Percentiles rank a stretch among this genome's conserved stretches.
phyloP scores from a whole-genome alignment of 2,888 invertebrate species.

The Heliconius cydno region DNA sequence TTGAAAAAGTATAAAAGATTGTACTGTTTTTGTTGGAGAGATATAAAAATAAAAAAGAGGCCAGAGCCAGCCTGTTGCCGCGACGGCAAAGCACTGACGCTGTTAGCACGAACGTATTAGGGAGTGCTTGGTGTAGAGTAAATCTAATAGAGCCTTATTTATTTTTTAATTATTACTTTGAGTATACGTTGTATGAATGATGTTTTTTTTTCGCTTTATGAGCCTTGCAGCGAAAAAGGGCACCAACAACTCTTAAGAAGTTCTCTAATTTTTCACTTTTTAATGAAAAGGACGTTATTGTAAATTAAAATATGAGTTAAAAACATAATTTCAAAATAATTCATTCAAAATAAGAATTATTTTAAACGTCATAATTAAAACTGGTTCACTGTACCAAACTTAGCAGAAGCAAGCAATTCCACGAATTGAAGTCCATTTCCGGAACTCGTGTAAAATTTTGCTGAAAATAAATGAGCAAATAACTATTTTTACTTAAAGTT shows the following conservation, averaged over 20 bases:
- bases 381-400: not conserved
- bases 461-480: too few species aligned
- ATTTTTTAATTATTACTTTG: not conserved
- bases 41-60: constrained; percentile 43
- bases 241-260: not conserved
- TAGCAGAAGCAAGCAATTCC: fast-evolving
- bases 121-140: constrained; percentile 54
- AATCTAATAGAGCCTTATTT: not conserved
- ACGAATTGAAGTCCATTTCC: too few species aligned
- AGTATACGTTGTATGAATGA: not conserved
- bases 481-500: too few species aligned
- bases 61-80: constrained; percentile 71
- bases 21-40: not conserved
- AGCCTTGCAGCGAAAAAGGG: not conserved
- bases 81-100: constrained; percentile 68
- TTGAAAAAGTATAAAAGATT: constrained; percentile 33
- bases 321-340: not conserved
- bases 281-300: not conserved
- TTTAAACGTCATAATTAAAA: not conserved
- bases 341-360: not conserved
- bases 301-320: not conserved
- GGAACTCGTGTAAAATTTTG: too few species aligned
- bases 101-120: constrained; percentile 53
- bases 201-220: not conserved
- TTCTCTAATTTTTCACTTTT: not conserved